Percentiles rank a stretch among this genome's conserved stretches.
Conservation (phyloP, 2,888 invertebrate species). For the Caenorhabditis sulstoni region DNA sequence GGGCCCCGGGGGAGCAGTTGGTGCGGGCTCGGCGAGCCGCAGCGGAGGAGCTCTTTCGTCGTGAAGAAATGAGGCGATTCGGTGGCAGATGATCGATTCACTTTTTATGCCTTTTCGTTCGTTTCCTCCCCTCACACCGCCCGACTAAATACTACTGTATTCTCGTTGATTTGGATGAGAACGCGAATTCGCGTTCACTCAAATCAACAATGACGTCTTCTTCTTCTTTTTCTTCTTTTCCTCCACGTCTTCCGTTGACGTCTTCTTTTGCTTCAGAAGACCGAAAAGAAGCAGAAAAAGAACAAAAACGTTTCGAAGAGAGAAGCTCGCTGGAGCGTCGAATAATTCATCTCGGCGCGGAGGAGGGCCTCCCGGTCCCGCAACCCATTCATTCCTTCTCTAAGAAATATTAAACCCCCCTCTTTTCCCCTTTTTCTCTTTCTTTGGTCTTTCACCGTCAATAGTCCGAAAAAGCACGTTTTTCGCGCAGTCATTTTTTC, state of each 20-base stretch:
- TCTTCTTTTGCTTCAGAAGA: background rate
- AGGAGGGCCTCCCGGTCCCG: too few relatives aligned
- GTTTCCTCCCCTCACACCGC: conserved; percentile 10
- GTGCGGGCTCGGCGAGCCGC: background rate
- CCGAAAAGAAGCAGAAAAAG: conserved; percentile 16
- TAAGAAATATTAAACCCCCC: too few relatives aligned
- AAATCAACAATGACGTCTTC: conserved; percentile 33
- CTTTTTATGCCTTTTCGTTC: conserved; percentile 7
- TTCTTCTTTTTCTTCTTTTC: conserved; percentile 22
- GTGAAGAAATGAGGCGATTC: conserved; percentile 16
- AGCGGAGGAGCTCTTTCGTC: background rate
- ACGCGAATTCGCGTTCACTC: background rate
- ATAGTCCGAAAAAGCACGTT: too few relatives aligned
- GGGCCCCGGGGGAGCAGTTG: conserved; percentile 44
- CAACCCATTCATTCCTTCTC: conserved; percentile 28
- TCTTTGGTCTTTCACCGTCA: too few relatives aligned
- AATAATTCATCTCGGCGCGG: conserved; percentile 51
- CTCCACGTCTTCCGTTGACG: conserved; percentile 10
- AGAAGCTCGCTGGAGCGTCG: conserved; percentile 31
- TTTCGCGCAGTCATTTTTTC: too few relatives aligned
- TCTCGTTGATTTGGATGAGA: background rate
- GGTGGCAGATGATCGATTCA: conserved; percentile 42
- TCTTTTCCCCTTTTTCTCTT: too few relatives aligned
- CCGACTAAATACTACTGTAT: too few relatives aligned
- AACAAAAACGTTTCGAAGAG: conserved; percentile 36